Conservation (phyloP, 2,113 vertebrate genomes). For the Pontoporia blainvillei region DNA sequence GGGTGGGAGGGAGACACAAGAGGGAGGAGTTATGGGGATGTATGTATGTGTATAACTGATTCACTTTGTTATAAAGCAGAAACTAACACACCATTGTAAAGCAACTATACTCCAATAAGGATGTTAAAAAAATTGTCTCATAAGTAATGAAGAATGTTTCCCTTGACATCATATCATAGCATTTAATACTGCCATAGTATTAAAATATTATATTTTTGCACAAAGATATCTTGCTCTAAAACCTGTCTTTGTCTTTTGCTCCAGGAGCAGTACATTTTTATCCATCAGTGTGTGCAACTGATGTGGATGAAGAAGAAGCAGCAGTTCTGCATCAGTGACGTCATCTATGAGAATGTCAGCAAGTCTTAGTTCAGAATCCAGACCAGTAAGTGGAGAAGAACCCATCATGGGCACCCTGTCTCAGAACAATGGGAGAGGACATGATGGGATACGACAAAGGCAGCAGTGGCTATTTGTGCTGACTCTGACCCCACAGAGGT, state of each 20-base stretch:
- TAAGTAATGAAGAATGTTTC: neutral
- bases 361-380: slow-evolving; percentile 86
- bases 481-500: neutral
- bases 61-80: no score
- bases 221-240: neutral
- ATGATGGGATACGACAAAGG: neutral
- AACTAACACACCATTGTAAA: no score
- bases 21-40: no score
- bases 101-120: no score
- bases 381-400: slow-evolving; percentile 69
- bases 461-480: no score
- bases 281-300: slow-evolving; percentile 95
- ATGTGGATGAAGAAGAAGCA: slow-evolving; percentile 98
- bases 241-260: neutral
- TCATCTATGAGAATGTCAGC: slow-evolving; percentile 96
- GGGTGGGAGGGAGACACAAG: no score
- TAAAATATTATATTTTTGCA: neutral
- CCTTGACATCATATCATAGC: neutral
- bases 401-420: rapidly evolving
- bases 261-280: slow-evolving; percentile 98
- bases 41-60: no score
- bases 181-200: neutral
- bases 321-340: slow-evolving; percentile 91
- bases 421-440: neutral
- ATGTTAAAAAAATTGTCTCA: no score